These are phyloP conservation scores for Seriola rivoliana DNA, from an alignment of 2,113 vertebrate genomes.

Conservation along the genomic window DNA sequence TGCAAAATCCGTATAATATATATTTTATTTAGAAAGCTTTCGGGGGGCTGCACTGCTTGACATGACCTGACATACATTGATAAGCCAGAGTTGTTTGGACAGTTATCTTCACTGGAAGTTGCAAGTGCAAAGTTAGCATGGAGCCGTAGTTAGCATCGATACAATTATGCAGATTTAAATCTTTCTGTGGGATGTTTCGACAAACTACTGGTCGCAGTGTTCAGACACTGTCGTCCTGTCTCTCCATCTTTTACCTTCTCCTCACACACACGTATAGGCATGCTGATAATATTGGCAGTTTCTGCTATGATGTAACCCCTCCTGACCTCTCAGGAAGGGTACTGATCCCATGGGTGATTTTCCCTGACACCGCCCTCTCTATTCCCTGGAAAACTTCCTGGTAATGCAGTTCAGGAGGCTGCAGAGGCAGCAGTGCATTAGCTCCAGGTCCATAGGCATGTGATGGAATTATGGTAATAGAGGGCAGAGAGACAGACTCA, in stretches of 20 bases:
- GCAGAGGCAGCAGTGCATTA: not conserved
- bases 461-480: conserved; percentile 13
- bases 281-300: not conserved
- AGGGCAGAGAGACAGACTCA: not conserved
- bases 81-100: no score
- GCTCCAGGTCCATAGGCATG: conserved; percentile 3
- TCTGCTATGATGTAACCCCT: no score
- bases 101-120: no score
- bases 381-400: not conserved
- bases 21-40: no score
- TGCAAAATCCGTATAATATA: no score
- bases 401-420: not conserved
- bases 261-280: no score
- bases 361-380: conserved; percentile 1
- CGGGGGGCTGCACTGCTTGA: no score
- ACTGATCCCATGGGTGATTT: conserved; percentile 1
- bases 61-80: no score
- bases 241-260: not conserved
- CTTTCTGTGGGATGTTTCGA: not conserved
- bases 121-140: no score
- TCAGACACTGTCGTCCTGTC: not conserved
- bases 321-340: not conserved
- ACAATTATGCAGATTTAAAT: not conserved
- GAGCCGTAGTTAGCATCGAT: no score
- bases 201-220: not conserved